phyloP scores from a whole-genome alignment of 2,797 vertebrate species.

The Columba guinea region DNA sequence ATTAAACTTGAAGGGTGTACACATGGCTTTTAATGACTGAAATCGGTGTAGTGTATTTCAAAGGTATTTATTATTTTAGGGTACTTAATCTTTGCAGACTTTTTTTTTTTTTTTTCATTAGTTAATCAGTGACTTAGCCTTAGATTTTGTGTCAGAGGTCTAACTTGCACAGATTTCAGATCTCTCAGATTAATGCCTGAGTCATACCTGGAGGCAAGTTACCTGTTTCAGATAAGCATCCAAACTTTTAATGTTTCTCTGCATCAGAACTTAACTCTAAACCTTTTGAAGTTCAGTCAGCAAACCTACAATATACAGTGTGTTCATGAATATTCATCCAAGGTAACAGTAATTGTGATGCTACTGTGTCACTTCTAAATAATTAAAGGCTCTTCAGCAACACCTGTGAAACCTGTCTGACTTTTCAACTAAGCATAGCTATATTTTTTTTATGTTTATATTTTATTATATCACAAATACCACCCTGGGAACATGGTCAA shows the following conservation, averaged over 20 bases:
- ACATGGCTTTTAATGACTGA: not conserved
- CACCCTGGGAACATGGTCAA: constrained; percentile 52
- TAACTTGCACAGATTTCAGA: not conserved
- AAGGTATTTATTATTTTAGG: not conserved
- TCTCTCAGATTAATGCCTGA: not conserved
- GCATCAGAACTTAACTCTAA: not conserved
- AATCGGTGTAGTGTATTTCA: not conserved
- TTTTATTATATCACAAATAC: constrained; percentile 58
- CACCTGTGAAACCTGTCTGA: constrained; percentile 50
- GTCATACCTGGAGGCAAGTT: not conserved
- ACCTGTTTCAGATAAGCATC: not conserved
- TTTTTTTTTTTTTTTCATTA: not conserved
- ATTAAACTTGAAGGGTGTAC: not conserved
- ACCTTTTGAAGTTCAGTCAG: not conserved
- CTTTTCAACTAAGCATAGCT: constrained; percentile 44
- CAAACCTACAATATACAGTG: not conserved
- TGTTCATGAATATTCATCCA: constrained; percentile 59
- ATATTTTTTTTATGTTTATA: constrained; percentile 57
- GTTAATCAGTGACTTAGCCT: not conserved
- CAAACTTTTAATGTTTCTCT: not conserved
- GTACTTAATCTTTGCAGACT: not conserved
- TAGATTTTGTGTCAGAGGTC: not conserved
- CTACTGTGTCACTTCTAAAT: constrained; percentile 35
- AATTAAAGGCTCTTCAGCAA: constrained; percentile 38
- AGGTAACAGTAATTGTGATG: constrained; percentile 2